phyloP scores from a whole-genome alignment of 2,797 vertebrate species.

The Glossophaga mutica region DNA sequence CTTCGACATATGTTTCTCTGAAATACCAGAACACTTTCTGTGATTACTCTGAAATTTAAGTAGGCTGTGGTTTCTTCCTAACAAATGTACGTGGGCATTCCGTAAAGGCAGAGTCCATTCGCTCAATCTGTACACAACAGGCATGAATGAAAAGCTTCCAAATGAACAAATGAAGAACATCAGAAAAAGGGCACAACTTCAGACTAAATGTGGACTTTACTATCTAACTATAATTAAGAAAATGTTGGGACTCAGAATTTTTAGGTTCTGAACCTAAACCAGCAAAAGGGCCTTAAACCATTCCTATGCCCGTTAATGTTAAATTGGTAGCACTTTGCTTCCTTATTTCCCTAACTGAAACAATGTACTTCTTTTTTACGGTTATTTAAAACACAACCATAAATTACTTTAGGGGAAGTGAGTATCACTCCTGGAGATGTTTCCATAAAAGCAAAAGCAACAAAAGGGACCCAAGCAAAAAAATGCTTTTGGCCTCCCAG shows the following conservation, averaged over 20 bases:
- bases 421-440: neutral
- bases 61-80: neutral
- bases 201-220: neutral
- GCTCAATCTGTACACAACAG: neutral
- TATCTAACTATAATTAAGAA: neutral
- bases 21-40: neutral
- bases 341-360: constrained; percentile 25
- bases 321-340: neutral
- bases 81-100: neutral
- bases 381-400: neutral
- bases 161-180: neutral
- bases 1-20: neutral
- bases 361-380: neutral
- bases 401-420: constrained; percentile 16
- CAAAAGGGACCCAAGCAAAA: neutral
- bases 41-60: neutral
- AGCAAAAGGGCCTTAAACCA: neutral
- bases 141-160: neutral
- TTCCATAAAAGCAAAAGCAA: constrained; percentile 38
- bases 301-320: neutral
- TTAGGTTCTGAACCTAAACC: constrained; percentile 9
- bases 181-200: neutral
- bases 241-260: neutral
- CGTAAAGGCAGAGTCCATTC: neutral
- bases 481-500: neutral